Base-by-base conservation (phyloP, 2,113 vertebrate species). In the Pardalotus punctatus region DNA sequence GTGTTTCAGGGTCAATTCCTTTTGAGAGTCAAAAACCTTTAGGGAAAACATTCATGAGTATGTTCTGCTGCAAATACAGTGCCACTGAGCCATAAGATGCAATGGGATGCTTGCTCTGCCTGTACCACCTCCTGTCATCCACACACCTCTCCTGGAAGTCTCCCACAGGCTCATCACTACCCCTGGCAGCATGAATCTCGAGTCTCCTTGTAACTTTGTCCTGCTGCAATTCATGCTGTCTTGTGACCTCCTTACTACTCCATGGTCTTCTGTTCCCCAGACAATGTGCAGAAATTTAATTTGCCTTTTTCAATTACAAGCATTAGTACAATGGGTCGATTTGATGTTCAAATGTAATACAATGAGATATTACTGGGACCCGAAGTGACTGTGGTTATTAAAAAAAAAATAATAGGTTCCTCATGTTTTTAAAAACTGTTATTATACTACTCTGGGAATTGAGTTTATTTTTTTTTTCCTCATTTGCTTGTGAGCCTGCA, bases 401-500 rank as follows among this genome's bases (percentile, higher is more conserved):
- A 90, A 94, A 93, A 45, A 42, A 88, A 70, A 48, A 11, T 8
- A 15, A 64, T 29, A 79, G 65, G 23, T 28, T 92, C 45, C 72
- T 93, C 66, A 83, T 38, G 33, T 53, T 87, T 94, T 90, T 94
- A 81, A 85, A 90, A 96, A 81, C 35, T 78, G 54, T 65, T 89
- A 60, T 90, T 87, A 74, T 71, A 50, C 70, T 69, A 66, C 56
- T 81, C 79, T 95, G 91, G 94, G 93, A 93, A 96, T 94, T 94
- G 56, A 86, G 76, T 58, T 95, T 92, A 80, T 81, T 94, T 96
- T 95, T 94, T 96, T 95, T 96, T 65, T 9, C 86, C 28, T 86
- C 61, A 84, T 91, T 95, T 95, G 86, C 87, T 93, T 94, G 66
- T 76, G 36, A 96, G 84, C 64, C 96, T 94, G 86, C 62, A 97